Conservation (phyloP, 2,888 invertebrate species). For the Caenorhabditis sinica region DNA sequence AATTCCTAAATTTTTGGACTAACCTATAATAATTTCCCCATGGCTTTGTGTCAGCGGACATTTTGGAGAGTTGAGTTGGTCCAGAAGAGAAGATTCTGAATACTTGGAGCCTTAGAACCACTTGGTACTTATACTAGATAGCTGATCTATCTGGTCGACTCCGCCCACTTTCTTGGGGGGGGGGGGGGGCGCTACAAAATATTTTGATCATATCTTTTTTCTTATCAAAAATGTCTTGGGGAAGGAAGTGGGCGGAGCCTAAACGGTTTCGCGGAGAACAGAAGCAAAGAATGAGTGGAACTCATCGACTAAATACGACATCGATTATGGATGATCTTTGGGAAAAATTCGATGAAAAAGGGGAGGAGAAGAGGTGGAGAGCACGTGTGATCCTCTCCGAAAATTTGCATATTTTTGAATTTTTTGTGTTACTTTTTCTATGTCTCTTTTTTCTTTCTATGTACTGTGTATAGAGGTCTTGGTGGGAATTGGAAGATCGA, state of each 20-base stretch:
- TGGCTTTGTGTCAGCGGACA: constrained; percentile 17
- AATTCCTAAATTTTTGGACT: not conserved
- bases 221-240: not conserved
- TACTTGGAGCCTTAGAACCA: not conserved
- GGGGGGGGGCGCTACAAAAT: constrained; percentile 47
- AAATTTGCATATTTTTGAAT: constrained; percentile 40
- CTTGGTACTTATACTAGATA: constrained; percentile 31
- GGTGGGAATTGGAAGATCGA: constrained; percentile 33
- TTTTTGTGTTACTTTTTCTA: constrained; percentile 12
- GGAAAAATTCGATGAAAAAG: not conserved
- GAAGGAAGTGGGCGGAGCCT: constrained; percentile 26
- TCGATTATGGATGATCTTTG: constrained; percentile 32
- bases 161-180: constrained; percentile 24
- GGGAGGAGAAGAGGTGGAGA: constrained; percentile 9
- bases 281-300: constrained; percentile 63
- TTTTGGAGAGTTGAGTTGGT: not conserved
- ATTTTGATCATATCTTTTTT: constrained; percentile 32
- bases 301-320: constrained; percentile 63
- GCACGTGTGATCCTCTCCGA: constrained; percentile 17
- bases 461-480: not conserved
- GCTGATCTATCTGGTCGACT: constrained; percentile 52
- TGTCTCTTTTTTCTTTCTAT: not conserved
- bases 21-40: constrained; percentile 62
- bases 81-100: constrained; percentile 6
- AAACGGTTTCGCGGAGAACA: constrained; percentile 32